Conservation (phyloP, 2,113 vertebrate genomes). For the Toxostoma redivivum region DNA sequence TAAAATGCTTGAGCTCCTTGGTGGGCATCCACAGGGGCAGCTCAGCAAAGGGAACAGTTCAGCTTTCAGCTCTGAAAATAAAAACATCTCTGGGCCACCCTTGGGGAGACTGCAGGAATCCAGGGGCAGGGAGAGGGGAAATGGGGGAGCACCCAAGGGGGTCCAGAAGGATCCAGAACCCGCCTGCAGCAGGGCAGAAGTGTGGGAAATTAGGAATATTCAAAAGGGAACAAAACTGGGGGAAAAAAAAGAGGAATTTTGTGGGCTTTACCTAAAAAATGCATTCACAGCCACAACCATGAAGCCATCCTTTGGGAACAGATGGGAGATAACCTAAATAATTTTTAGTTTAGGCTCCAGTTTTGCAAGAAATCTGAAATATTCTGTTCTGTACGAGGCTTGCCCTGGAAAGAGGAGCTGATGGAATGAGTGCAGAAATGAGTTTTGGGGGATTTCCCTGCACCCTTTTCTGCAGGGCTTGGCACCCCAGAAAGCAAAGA, state of each 20-base stretch:
- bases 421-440: neutral
- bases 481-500: neutral
- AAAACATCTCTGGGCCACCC: neutral
- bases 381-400: neutral
- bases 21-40: neutral
- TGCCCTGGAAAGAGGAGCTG: neutral
- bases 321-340: neutral
- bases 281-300: neutral
- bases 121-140: neutral
- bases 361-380: neutral
- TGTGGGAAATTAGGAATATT: rapidly evolving
- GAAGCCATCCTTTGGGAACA: neutral
- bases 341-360: neutral
- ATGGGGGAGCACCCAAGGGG: neutral
- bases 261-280: neutral
- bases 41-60: neutral
- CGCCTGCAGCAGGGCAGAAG: rapidly evolving
- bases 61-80: neutral
- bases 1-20: rapidly evolving
- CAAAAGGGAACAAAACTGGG: neutral
- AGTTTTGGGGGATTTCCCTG: neutral
- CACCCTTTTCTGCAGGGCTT: neutral
- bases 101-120: rapidly evolving
- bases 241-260: rapidly evolving
- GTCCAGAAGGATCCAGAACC: neutral